These are phyloP conservation scores for Digitonthophagus gazella DNA, from an alignment of 2,888 invertebrate genomes.

Conservation along the genomic window DNA sequence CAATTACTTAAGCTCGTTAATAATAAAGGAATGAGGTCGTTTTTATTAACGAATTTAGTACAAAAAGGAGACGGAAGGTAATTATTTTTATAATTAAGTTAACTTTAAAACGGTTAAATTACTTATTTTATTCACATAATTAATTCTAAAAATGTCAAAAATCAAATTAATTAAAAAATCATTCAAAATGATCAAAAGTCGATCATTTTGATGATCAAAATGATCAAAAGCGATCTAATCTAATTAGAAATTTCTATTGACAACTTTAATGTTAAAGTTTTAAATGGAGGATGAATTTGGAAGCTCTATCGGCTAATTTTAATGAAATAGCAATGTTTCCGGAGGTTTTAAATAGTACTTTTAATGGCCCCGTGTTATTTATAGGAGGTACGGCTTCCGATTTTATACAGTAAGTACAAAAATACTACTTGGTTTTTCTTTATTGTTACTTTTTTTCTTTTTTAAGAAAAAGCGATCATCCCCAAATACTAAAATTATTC, in stretches of 20 bases:
- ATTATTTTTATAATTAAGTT: background rate
- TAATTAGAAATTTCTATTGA: conserved; percentile 21
- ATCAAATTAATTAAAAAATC: too few relatives aligned
- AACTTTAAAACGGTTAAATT: background rate
- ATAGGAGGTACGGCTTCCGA: conserved; percentile 81
- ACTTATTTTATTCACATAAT: background rate
- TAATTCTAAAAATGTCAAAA: too few relatives aligned
- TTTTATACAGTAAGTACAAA: conserved; percentile 65
- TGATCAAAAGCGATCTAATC: too few relatives aligned
- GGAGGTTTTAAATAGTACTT: conserved; percentile 41
- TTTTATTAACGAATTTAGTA: conserved; percentile 84
- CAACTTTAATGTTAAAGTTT: conserved; percentile 47
- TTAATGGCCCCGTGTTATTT: conserved; percentile 72
- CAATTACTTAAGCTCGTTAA: conserved; percentile 59
- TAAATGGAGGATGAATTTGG: conserved; percentile 79
- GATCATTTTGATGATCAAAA: too few relatives aligned
- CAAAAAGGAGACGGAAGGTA: conserved; percentile 44
- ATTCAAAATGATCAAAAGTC: too few relatives aligned
- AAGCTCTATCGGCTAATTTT: conserved; percentile 67
- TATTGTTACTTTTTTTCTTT: conserved; percentile 11
- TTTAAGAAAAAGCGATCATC: conserved; percentile 56
- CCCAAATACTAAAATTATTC: conserved; percentile 67
- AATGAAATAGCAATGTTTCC: conserved; percentile 67
- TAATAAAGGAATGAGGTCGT: conserved; percentile 65
- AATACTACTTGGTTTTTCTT: background rate